Conservation (phyloP, 2,113 vertebrate genomes). For the Fregetta grallaria region DNA sequence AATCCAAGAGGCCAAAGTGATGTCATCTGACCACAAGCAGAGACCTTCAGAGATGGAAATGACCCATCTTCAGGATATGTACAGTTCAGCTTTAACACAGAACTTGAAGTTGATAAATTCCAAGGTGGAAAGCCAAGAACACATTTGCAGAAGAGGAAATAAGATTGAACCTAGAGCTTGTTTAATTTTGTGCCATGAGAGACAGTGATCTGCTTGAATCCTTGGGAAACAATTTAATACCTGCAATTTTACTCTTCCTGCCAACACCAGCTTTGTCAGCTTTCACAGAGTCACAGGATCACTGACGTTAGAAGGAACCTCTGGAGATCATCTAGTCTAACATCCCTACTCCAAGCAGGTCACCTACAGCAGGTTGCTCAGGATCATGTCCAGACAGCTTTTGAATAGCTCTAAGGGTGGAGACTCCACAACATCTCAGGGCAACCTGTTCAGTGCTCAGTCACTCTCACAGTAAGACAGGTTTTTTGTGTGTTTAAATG, state of each 20-base stretch:
- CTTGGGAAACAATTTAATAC: neutral
- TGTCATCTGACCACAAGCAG: neutral
- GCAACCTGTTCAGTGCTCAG: neutral
- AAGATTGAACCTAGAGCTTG: neutral
- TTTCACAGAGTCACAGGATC: neutral
- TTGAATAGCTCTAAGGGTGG: neutral
- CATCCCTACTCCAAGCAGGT: neutral
- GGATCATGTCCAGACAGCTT: neutral
- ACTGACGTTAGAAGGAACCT: neutral
- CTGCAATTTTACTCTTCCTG: neutral
- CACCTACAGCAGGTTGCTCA: neutral
- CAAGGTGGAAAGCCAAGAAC: neutral
- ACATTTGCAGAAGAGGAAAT: neutral
- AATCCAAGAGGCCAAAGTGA: neutral
- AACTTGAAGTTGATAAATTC: neutral
- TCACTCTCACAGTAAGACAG: neutral
- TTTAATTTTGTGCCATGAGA: neutral
- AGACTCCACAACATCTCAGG: neutral
- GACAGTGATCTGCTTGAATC: neutral
- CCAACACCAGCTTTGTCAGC: neutral
- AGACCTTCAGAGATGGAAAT: neutral
- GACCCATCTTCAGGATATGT: neutral
- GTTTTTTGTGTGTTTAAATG: neutral
- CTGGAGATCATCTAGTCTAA: neutral
- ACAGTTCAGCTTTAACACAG: neutral